Evolutionary conservation across 1,140 invertebrate genomes (phyloP), one percentile per base, ranked within the genome.

Genomic region (Drosophila watanabei): DNA sequence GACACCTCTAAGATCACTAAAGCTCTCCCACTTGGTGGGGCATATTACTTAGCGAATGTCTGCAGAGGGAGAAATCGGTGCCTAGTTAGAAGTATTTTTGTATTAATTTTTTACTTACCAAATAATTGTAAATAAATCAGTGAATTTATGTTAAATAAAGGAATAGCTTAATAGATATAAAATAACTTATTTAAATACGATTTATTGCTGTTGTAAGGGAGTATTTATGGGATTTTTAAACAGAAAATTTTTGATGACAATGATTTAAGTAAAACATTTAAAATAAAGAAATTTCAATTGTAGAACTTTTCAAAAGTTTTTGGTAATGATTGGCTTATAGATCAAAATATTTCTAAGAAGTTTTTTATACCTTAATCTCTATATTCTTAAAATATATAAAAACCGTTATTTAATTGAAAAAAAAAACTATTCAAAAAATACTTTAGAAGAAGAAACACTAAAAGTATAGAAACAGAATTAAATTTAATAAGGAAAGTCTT

Each of bases 1-100:
- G 71, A 75, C 70, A 75, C 59, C 57, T 75, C 68, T 54, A 75
- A 52, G 49, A 75, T 62, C 58, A 33, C 33, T 35, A 43, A 57
- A 35, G 18, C 52, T 59, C 71, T 51, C 54, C 54, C 71, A 73
- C 46, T 56, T 60, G 68, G 8, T 32, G 18, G 41, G 35, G 71
- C 54, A 60, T 73, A 52, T 61, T 60, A 37, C 58, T 63, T 62
- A 13, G 59, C 32, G 18, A 56, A 41, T 63, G 48, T 20, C 24
- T 63, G 24, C 61, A 63, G 24, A 39, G 48, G 5, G 6, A 13
- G 48, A 62, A 62, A 52, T 51, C 2, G n/a, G 6, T 18, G 13
- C 4, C 7, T 24, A 46, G 13, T 24, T 39, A 1, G 37, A 37
- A 8, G 14, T 4, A 37, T 6, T 58, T 58, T 39, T 24, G 24